These are phyloP conservation scores for Darevskia mixta DNA, from an alignment of 2,797 vertebrate species.

Conservation along the genomic window DNA sequence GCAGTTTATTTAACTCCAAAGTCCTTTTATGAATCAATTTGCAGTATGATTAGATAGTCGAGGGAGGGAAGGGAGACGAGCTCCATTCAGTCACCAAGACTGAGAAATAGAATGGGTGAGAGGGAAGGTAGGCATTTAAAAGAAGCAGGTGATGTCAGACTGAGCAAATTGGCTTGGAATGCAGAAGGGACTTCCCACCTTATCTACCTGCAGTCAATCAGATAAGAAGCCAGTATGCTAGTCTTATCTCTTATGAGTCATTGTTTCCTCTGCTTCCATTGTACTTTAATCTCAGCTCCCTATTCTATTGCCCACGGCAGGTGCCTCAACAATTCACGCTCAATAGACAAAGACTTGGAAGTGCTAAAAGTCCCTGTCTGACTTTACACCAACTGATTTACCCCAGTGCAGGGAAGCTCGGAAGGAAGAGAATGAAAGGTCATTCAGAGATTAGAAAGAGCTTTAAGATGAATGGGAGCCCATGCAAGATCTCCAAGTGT, in stretches of 20 bases:
- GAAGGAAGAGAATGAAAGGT: too few relatives aligned
- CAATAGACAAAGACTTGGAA: too few relatives aligned
- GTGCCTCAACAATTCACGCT: not conserved
- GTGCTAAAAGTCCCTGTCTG: too few relatives aligned
- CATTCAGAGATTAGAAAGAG: not conserved
- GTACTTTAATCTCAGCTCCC: not conserved
- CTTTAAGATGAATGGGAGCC: not conserved
- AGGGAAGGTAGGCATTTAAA: accelerated
- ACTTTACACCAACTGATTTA: not conserved
- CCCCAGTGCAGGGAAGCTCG: not conserved
- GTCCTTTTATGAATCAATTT: not conserved
- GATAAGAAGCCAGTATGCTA: conserved; percentile 55
- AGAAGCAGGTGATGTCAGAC: not conserved
- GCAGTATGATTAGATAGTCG: not conserved
- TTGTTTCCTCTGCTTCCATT: conserved; percentile 44
- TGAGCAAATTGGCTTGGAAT: conserved; percentile 48
- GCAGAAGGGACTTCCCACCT: not conserved
- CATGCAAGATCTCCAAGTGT: not conserved
- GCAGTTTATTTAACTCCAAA: conserved; percentile 20
- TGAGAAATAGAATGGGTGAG: conserved; percentile 19
- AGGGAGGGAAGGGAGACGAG: not conserved
- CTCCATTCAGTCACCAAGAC: not conserved
- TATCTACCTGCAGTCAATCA: not conserved
- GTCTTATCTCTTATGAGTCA: conserved; percentile 70
- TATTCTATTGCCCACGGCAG: not conserved